Conservation (phyloP, 2,113 vertebrate species). For the Plestiodon gilberti region DNA sequence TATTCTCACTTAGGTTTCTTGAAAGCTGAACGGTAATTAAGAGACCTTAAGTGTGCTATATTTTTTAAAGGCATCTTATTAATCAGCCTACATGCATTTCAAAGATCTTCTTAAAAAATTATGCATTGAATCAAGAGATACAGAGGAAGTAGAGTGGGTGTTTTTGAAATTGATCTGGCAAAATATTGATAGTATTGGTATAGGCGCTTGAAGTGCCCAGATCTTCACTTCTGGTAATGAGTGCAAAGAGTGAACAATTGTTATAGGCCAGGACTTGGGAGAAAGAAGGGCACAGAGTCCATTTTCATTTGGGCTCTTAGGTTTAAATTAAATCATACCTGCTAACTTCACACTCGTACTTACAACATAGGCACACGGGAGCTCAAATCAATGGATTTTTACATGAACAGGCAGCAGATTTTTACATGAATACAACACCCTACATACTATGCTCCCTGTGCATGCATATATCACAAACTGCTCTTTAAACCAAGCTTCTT, state of each 20-base stretch:
- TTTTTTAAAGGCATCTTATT: constrained; percentile 24
- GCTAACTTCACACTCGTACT: neutral
- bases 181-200: neutral
- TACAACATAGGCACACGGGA: neutral
- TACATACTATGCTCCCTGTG: no score
- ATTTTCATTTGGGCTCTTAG: no score
- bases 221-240: neutral
- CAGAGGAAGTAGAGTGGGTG: constrained; percentile 6
- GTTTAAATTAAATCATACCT: neutral
- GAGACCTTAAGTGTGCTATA: constrained; percentile 56
- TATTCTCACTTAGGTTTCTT: constrained; percentile 56
- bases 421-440: neutral
- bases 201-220: constrained; percentile 4
- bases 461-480: no score
- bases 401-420: no score
- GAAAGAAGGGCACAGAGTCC: neutral
- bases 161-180: constrained; percentile 5
- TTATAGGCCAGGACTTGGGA: neutral
- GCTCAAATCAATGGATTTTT: no score
- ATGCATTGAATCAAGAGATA: constrained; percentile 11
- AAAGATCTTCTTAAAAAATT: constrained; percentile 21
- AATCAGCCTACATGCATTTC: constrained; percentile 33
- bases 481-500: neutral
- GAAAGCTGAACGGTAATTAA: constrained; percentile 65
- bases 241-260: neutral